phyloP scores from a whole-genome alignment of 2,113 vertebrate genomes.

The Thinocorus orbignyianus region DNA sequence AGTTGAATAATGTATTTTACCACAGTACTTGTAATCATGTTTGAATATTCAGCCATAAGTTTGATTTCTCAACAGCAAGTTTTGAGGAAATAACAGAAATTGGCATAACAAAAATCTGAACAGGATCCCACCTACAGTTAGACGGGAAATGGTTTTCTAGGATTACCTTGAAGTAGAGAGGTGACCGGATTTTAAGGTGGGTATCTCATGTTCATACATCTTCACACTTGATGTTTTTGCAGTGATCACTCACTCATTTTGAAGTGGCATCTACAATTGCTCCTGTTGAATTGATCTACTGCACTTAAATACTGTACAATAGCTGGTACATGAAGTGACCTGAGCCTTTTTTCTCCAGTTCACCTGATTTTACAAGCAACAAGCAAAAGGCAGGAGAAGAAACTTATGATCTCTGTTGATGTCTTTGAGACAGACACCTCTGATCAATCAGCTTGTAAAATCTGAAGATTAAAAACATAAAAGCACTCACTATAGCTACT shows the following conservation, averaged over 20 bases:
- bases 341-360: neutral
- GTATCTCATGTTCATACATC: neutral
- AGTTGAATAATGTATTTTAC: neutral
- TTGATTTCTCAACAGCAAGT: neutral
- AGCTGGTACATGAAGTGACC: neutral
- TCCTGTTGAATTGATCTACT: neutral
- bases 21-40: neutral
- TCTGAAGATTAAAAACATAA: neutral
- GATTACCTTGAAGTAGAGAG: neutral
- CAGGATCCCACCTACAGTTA: neutral
- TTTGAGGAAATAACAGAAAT: neutral
- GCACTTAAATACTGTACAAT: neutral
- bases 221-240: neutral
- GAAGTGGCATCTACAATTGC: neutral
- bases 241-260: neutral
- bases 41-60: neutral
- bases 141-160: neutral
- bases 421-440: no score
- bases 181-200: neutral
- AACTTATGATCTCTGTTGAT: no score
- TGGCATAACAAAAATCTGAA: neutral
- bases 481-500: neutral
- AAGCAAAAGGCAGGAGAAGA: no score
- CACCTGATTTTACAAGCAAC: no score
- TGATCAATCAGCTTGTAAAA: no score